phyloP scores from a whole-genome alignment of 2,888 invertebrate species.

The Dryococelus australis region DNA sequence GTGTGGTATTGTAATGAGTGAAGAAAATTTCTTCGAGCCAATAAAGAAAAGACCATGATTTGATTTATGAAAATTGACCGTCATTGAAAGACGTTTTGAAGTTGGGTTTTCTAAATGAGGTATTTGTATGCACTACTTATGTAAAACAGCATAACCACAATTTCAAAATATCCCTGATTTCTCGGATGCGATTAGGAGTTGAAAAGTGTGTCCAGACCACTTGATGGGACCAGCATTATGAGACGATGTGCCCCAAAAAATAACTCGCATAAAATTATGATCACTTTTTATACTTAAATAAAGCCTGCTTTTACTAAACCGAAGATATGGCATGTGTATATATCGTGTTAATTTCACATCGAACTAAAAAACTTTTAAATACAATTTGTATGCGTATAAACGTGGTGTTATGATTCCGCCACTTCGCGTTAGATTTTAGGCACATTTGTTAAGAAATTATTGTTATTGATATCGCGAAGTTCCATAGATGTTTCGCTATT shows the following conservation, averaged over 20 bases:
- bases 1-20: neutral
- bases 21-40: neutral
- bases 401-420: neutral
- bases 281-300: neutral
- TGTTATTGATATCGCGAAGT: no score
- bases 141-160: neutral
- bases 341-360: neutral
- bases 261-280: neutral
- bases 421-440: neutral
- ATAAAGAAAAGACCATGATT: slow-evolving; percentile 6
- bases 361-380: slow-evolving; percentile 5
- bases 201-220: slow-evolving; percentile 2
- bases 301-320: neutral
- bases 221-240: neutral
- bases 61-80: slow-evolving; percentile 28
- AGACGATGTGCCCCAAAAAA: neutral
- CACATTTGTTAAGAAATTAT: no score
- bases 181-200: neutral
- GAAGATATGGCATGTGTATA: neutral
- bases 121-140: slow-evolving; percentile 6
- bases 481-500: no score
- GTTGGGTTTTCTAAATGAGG: slow-evolving; percentile 4
- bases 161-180: slow-evolving; percentile 18
- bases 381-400: neutral
- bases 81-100: neutral